Evolutionary conservation across 2,113 vertebrate genomes (phyloP), one percentile per base, ranked within the genome.

Genomic region (Saimiri boliviensis): DNA sequence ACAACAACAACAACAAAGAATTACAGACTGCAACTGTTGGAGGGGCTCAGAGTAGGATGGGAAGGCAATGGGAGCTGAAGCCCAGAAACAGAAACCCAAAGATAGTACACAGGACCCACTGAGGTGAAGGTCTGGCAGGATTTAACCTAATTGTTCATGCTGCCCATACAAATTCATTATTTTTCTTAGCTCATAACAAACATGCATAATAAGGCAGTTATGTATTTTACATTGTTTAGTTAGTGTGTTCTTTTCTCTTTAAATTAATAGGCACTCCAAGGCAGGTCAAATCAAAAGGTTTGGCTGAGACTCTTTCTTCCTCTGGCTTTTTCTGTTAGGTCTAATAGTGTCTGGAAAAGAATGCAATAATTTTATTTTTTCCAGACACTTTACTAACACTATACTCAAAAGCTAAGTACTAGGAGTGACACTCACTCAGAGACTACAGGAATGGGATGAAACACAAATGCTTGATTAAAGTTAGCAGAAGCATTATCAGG

Each of bases 351-450:
- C 87, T 80, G 74, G 10, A 56, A 94, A 95, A 96, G 35, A 86
- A 97, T 37, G 6, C 35, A 96, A 49, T 5, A 52, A n/a, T 23
- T 81, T 71, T 86, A n/a, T 20, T 81, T 86, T 73, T 70, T 47
- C 45, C 40, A 66, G 84, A 93, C 79, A 92, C 19, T 95, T 94
- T 92, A 85, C 76, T 95, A 88, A 96, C 52, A 89, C 70, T 45
- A 54, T n/a, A 91, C 40, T 58, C 58, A 89, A 97, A 90, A 84
- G 42, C 73, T 85, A 85, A 95, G 60, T 66, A 90, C 89, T 95
- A 56, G 45, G 49, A 96, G 23, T 89, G 70, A 97, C 52, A 93
- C 56, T 89, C 80, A 94, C 20, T 30, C 71, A 86, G 54, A 93
- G n/a, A 79, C 56, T 71, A 73, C 37, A 86, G 80, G 87, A 93